Evolutionary conservation across 1,140 invertebrate species (phyloP), one percentile per base, ranked within the genome.

Genomic region (Globodera ellingtonae): DNA sequence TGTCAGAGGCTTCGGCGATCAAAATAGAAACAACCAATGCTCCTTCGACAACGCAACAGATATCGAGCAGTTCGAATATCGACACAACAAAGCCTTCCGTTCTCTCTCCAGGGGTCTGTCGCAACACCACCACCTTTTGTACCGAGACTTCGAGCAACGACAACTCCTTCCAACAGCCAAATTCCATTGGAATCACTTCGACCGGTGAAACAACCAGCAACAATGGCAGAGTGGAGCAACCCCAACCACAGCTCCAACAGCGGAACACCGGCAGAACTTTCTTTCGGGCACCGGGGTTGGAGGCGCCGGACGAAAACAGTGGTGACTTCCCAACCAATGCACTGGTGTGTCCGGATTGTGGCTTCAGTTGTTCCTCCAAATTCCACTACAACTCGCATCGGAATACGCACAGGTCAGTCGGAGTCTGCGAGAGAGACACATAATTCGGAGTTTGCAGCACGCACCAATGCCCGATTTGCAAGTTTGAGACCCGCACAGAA

Each of bases 401-500:
- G 89, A 90, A 90, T 75, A 90, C 88, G 13, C 92, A 92, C 84
- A 91, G 90, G 86, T 90, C 91, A 1, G 4, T 4, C n/a, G 67
- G 1, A 24, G 67, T 9, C n/a, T 18, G 24, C 9, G 67, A 21
- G 2, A 9, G 67, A 70, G n/a, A 47, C 66, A 44, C 9, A 67
- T 44, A 24, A 24, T 24, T 24, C 24, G 24, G 24, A 8, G 24
- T 50, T 24, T 91, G 92, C 85, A 91, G 90, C 85, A 90, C 90
- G 56, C 89, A 90, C 79, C 89, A 89, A 78, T 92, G 91, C 85
- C 78, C 65, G 44, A 87, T 90, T 79, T 93, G 92, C 87, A 91
- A 92, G 82, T 93, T 92, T 85, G 91, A 91, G 15, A 91, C 92
- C 0, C 84, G 91, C 46, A 92, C 92, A 6, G 91, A 92, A 85